Evolutionary conservation across 2,888 invertebrate species (phyloP), one percentile per base, ranked within the genome.

Genomic region (Barypeithes pellucidus): DNA sequence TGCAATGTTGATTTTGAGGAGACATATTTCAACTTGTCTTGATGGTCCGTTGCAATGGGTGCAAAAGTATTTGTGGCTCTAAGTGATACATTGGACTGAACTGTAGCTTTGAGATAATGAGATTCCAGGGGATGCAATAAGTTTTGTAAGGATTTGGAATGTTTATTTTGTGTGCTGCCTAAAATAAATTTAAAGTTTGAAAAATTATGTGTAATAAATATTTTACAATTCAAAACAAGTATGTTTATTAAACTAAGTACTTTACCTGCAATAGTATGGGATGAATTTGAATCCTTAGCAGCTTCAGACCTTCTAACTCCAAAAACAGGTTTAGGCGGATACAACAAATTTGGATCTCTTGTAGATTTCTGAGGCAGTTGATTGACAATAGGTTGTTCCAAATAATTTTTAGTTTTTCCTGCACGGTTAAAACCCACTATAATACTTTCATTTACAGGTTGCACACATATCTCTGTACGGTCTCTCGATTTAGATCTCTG

Each of bases 401-500:
- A 22, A 36, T 65, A 41, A 12, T 50, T 54, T 47, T 60, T 60
- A 9, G 59, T 33, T 71, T 50, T 66, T 5, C 14, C 54, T n/a
- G 63, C 68, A 73, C 60, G 59, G 14, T 73, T 65, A 61, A 43
- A 68, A 5, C 68, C 60, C n/a, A 59, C 33, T 20, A 68, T 68
- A 18, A 61, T n/a, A 50, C 68, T 68, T 18, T 60, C 61, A 60
- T 54, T 63, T 11, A 36, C 24, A 20, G 20, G 61, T 11, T 47
- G 59, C 14, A 70, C 67, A 39, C 16, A 12, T 43, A 5, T 43
- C 1, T 16, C 43, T 43, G 14, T 16, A 16, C 50, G 36, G 20
- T 82, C 83, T 71, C 80, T 81, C 8, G 82, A 80, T 36, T 82
- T 78, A 41, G 80, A 80, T 52, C 83, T 78, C 33, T 80, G 80